Evolutionary conservation across 2,113 vertebrate species (phyloP).

Genomic region (Candoia aspera): DNA sequence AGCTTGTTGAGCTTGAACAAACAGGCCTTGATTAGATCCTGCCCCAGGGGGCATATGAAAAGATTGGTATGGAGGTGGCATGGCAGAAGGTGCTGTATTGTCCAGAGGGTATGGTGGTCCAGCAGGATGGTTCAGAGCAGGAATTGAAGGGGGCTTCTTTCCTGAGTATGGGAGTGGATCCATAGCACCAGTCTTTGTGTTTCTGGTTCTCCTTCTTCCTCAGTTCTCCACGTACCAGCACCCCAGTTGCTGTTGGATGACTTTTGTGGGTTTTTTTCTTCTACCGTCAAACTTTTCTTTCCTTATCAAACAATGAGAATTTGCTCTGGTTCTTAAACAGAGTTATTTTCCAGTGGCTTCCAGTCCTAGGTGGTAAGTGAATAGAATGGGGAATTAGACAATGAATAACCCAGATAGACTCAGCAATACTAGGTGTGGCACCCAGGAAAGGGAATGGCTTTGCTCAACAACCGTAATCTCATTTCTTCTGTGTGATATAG

Average conservation of each 20-base stretch:
- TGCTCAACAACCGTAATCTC: not conserved
- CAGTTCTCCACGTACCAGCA: not conserved
- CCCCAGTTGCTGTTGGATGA: not conserved
- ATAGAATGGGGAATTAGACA: not conserved
- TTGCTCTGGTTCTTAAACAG: not conserved
- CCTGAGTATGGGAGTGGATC: not conserved
- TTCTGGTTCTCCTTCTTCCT: not conserved
- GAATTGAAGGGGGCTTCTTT: too few species aligned
- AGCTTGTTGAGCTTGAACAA: not conserved
- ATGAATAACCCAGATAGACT: not conserved
- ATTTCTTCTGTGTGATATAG: not conserved
- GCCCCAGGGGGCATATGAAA: not conserved
- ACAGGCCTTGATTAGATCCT: not conserved
- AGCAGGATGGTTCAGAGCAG: not conserved
- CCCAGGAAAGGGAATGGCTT: not conserved
- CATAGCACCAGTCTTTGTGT: not conserved
- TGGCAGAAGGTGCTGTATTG: not conserved
- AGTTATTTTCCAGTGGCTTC: not conserved
- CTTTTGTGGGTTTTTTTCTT: too few species aligned
- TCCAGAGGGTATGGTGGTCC: not conserved
- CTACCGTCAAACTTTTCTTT: not conserved
- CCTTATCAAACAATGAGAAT: not conserved
- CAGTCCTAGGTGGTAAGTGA: not conserved
- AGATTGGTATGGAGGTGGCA: not conserved
- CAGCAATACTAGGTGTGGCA: not conserved